Evolutionary conservation across 2,888 invertebrate genomes (phyloP).

Genomic region (Meiosimyza platycephala): DNA sequence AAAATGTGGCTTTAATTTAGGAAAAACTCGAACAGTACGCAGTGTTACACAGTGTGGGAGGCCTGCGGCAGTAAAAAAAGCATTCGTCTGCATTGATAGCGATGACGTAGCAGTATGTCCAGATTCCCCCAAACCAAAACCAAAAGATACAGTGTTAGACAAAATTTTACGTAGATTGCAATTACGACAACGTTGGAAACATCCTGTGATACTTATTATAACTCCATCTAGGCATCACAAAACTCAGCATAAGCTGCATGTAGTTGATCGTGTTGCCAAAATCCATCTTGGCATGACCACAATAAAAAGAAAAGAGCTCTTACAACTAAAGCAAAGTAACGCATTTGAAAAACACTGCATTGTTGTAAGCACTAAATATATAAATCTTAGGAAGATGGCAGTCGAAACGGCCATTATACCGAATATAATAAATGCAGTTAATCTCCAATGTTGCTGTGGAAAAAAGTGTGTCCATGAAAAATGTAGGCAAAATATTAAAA

Average conservation of each 20-base stretch:
- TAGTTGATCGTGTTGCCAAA: slow-evolving; percentile 39
- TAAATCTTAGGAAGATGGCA: slow-evolving; percentile 41
- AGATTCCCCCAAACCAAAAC: neutral
- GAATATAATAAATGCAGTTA: slow-evolving; percentile 37
- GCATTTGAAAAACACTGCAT: slow-evolving; percentile 41
- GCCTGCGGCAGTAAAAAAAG: slow-evolving; percentile 31
- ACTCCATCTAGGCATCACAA: slow-evolving; percentile 45
- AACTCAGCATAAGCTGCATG: slow-evolving; percentile 43
- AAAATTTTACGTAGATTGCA: slow-evolving; percentile 41
- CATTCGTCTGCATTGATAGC: slow-evolving; percentile 6
- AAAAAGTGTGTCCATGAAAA: slow-evolving; percentile 13
- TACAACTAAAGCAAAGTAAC: slow-evolving; percentile 36
- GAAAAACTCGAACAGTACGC: slow-evolving; percentile 39
- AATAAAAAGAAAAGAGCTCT: slow-evolving; percentile 41
- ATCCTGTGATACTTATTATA: slow-evolving; percentile 43
- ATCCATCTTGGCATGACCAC: slow-evolving; percentile 43
- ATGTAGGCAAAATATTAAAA: slow-evolving; percentile 10
- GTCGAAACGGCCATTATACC: slow-evolving; percentile 38
- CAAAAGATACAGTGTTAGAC: slow-evolving; percentile 37
- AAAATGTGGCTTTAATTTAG: neutral
- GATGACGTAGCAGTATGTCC: neutral
- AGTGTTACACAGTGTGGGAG: slow-evolving; percentile 31
- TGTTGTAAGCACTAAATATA: slow-evolving; percentile 43
- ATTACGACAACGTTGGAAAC: slow-evolving; percentile 8
- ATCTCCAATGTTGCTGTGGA: slow-evolving; percentile 34